A percentile compares a stretch with the other conserved stretches of the same genome.
Evolutionary conservation across 2,888 invertebrate species (phyloP).

Genomic region (Resseliella maxima): DNA sequence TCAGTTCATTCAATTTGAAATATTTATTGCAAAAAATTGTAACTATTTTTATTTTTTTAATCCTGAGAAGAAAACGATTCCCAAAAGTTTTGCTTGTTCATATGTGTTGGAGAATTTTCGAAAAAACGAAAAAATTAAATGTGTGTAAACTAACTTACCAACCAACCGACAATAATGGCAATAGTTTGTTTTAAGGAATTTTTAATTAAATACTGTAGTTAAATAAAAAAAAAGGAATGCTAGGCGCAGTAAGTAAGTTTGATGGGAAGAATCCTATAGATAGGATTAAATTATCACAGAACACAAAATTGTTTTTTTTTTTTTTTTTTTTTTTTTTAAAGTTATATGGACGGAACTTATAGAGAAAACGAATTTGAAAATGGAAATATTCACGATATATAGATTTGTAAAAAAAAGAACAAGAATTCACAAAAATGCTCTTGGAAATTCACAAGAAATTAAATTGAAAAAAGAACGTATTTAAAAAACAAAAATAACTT

Average conservation of each 20-base stretch:
- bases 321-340: too few species aligned
- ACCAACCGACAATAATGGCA: conserved; percentile 44
- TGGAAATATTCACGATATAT: neutral
- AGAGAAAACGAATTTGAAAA: neutral
- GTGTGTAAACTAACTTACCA: conserved; percentile 7
- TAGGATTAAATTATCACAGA: neutral
- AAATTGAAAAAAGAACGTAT: neutral
- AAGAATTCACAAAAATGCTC: neutral
- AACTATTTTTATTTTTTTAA: neutral
- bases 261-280: conserved; percentile 1
- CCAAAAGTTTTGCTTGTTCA: conserved; percentile 47
- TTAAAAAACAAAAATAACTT: neutral
- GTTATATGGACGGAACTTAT: neutral
- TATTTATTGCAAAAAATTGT: neutral
- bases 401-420: neutral
- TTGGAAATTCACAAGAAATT: neutral
- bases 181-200: neutral
- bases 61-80: neutral
- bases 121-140: neutral
- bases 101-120: neutral
- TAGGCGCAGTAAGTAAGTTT: neutral
- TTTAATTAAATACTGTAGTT: neutral
- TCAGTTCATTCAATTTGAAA: neutral
- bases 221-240: neutral
- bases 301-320: conserved; percentile 13